phyloP scores from a whole-genome alignment of 2,888 invertebrate genomes.

The Coelogynopora nodosa region DNA sequence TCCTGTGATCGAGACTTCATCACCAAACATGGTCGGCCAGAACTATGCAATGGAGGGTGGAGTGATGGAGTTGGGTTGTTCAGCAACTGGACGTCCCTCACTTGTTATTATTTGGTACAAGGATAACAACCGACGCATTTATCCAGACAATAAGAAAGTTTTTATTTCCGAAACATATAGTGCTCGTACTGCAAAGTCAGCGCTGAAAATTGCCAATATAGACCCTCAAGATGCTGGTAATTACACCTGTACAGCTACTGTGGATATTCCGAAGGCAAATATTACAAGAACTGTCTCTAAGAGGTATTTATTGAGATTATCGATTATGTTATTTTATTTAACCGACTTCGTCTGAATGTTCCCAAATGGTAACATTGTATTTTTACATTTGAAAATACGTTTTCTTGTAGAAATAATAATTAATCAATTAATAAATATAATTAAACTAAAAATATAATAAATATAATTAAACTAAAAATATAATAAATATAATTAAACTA shows the following conservation, averaged over 20 bases:
- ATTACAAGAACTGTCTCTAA: background rate
- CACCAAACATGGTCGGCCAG: background rate
- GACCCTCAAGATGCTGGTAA: slow-evolving; percentile 15
- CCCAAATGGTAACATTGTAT: too few relatives aligned
- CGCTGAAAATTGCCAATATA: slow-evolving; percentile 30
- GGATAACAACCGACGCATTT: background rate
- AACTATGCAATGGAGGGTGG: background rate
- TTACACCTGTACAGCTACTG: slow-evolving; percentile 7
- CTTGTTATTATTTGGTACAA: slow-evolving; percentile 29
- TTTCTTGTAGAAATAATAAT: too few relatives aligned
- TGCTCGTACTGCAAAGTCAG: slow-evolving; percentile 1
- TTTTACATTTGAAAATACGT: too few relatives aligned
- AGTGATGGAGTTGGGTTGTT: slow-evolving; percentile 29
- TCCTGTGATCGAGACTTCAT: background rate
- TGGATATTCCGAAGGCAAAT: background rate
- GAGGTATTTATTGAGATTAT: background rate
- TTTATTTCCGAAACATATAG: slow-evolving; percentile 23
- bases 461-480: too few relatives aligned
- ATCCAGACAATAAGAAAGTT: slow-evolving; percentile 20
- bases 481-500: too few relatives aligned
- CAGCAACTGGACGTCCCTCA: slow-evolving; percentile 1
- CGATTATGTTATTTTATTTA: too few relatives aligned
- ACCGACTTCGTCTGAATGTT: too few relatives aligned
- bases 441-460: too few relatives aligned
- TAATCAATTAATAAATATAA: too few relatives aligned